Base-by-base conservation (phyloP, 2,888 invertebrate species). In the Drosophila subsilvestris region DNA sequence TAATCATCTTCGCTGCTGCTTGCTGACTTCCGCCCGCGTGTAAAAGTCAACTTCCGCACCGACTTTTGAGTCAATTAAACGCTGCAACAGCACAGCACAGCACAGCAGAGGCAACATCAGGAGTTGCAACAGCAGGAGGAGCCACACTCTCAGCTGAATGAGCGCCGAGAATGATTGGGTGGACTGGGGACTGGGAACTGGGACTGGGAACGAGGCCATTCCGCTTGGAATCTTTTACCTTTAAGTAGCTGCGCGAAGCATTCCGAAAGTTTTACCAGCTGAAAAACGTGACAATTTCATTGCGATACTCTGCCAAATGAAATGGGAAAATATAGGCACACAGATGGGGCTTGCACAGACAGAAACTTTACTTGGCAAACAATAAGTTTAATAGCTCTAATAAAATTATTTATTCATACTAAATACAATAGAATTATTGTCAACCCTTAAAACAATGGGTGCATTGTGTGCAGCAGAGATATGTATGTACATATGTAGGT, bases 21-120 rank as follows among this genome's bases (percentile, higher is more conserved):
- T 57, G 48, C 63, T 74, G 55, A 71, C 79, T 83, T 79, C 79
- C 79, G 84, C 55, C 78, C 72, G 84, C 78, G 75, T 72, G 63
- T 78, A 75, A 73, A 62, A 77, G 78, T 63, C 70, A 69, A 83
- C 79, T 79, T 79, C 79, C 79, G 80, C 62, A 55, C 74, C 65
- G 79, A 74, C 74, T 79, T 82, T 79, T 79, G 84, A 79, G 78
- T 83, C 79, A 79, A 79, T 83, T 83, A 83, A 83, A 66, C 82
- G 75, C 63, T 65, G 76, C 58, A 55, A 50, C 54, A 54, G 27
- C 56, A 58, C 48, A 61, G 75, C 49, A 61, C 47, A n/a, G n/a
- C n/a, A n/a, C n/a, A n/a, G n/a, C n/a, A 57, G 48, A 18, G 9
- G 29, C 49, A 37, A 14, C 47, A 56, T n/a, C 17, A 51, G 50